phyloP scores from a whole-genome alignment of 2,797 vertebrate species.

The Varecia variegata region DNA sequence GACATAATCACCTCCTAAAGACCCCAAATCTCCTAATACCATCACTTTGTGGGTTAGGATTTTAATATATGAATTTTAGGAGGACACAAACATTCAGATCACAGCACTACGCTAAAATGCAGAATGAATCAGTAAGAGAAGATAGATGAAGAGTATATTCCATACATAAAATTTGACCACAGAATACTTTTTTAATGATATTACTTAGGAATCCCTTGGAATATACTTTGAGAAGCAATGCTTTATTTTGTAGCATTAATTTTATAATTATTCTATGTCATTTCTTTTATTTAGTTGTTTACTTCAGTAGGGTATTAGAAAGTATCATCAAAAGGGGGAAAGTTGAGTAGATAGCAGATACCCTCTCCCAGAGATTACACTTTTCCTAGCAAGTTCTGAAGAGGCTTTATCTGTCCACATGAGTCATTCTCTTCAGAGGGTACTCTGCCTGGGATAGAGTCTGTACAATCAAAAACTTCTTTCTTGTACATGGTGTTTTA shows the following conservation, averaged over 20 bases:
- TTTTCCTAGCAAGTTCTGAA: not conserved
- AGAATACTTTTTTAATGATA: not conserved
- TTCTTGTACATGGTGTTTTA: not conserved
- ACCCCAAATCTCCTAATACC: not conserved
- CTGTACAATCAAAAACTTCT: not conserved
- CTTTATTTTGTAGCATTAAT: constrained; percentile 1
- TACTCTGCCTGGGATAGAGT: not conserved
- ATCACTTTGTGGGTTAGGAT: not conserved
- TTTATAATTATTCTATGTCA: not conserved
- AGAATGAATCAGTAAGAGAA: not conserved
- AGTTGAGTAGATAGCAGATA: not conserved
- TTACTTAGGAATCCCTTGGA: not conserved
- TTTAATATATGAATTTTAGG: not conserved
- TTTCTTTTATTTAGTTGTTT: not conserved
- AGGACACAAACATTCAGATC: not conserved
- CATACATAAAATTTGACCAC: not conserved
- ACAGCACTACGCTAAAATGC: not conserved
- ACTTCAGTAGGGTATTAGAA: not conserved
- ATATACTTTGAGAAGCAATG: not conserved
- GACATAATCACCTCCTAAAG: not conserved
- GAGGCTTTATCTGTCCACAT: not conserved
- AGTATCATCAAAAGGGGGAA: not conserved
- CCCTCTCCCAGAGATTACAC: not conserved
- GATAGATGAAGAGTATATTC: not conserved
- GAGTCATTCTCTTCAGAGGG: not conserved